These are phyloP conservation scores for Caiman crocodilus DNA, from an alignment of 2,797 vertebrate species.

Conservation along the genomic window DNA sequence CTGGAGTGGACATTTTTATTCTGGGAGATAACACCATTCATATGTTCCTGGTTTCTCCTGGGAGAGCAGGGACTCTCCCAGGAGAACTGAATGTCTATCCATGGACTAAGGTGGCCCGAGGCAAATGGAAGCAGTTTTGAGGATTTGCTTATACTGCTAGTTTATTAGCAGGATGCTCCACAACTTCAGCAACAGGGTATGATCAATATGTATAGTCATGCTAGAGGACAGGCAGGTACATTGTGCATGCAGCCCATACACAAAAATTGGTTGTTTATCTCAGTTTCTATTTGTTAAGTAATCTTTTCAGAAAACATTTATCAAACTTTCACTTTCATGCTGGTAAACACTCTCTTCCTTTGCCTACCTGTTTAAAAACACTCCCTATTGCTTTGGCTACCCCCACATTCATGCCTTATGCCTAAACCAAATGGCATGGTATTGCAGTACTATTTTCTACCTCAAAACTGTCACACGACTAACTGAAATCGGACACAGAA, in stretches of 20 bases:
- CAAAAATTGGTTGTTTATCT: too few relatives aligned
- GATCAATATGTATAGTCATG: too few relatives aligned
- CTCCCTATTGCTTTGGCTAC: neutral
- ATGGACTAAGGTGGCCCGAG: too few relatives aligned
- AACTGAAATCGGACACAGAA: neutral
- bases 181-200: neutral
- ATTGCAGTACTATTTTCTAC: neutral
- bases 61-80: too few relatives aligned
- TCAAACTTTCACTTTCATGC: neutral
- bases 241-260: too few relatives aligned
- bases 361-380: neutral
- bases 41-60: too few relatives aligned
- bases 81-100: too few relatives aligned
- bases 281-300: too few relatives aligned
- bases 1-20: too few relatives aligned
- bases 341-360: neutral
- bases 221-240: too few relatives aligned
- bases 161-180: neutral
- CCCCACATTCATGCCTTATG: neutral
- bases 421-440: neutral
- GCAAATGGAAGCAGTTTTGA: slow-evolving; percentile 2
- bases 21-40: too few relatives aligned
- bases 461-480: neutral
- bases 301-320: neutral
- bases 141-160: neutral